A percentile compares a stretch with the other conserved stretches of the same genome.
phyloP scores from a whole-genome alignment of 2,888 invertebrate species.

The Melanotus villosus region DNA sequence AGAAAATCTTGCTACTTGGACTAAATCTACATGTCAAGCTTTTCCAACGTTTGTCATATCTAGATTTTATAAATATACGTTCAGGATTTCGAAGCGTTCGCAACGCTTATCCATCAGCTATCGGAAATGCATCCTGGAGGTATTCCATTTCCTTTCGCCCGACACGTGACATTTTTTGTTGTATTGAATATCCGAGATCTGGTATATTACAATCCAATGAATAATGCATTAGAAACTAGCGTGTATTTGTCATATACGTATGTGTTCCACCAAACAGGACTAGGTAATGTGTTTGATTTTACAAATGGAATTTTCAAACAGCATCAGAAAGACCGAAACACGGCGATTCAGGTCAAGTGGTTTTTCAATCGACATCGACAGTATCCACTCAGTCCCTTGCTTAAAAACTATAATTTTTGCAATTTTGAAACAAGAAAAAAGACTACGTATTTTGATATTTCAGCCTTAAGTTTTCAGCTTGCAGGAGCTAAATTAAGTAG shows the following conservation, averaged over 20 bases:
- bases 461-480: too few species aligned
- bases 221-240: conserved; percentile 54
- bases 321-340: neutral
- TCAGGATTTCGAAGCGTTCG: conserved; percentile 36
- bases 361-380: too few species aligned
- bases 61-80: conserved; percentile 41
- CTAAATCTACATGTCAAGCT: conserved; percentile 35
- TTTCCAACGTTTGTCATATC: conserved; percentile 35
- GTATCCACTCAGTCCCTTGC: too few species aligned
- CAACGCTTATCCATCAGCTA: conserved; percentile 49
- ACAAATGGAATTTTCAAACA: conserved; percentile 37
- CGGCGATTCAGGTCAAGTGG: too few species aligned
- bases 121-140: conserved; percentile 56
- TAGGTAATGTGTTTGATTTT: conserved; percentile 42
- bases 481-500: too few species aligned
- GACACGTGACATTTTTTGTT: conserved; percentile 57
- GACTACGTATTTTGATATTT: too few species aligned
- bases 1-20: conserved; percentile 7
- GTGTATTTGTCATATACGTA: conserved; percentile 45
- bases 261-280: conserved; percentile 24
- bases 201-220: conserved; percentile 54
- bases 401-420: too few species aligned
- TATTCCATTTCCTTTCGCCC: conserved; percentile 56
- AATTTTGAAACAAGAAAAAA: too few species aligned
- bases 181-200: conserved; percentile 52